Evolutionary conservation across 2,888 invertebrate species (phyloP), one percentile per base, ranked within the genome.

Genomic region (Escarpia spicata): DNA sequence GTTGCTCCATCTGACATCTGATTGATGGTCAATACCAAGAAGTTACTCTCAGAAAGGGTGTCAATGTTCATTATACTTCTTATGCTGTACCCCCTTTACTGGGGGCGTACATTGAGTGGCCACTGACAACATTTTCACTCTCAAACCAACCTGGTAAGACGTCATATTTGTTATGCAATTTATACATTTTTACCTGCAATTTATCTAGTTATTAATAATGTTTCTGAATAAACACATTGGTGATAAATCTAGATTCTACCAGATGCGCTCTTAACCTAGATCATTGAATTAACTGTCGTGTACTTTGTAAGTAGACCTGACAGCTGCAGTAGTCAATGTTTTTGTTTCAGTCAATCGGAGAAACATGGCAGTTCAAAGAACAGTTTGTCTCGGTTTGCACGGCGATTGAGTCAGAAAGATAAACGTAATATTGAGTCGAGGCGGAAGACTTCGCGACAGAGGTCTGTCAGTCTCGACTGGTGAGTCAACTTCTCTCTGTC

Each of bases 381-480:
- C n/a, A 75, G 75, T 75, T 26, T 95, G 37, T 94, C 94, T 92
- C 94, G 94, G 92, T 93, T 95, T 10, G 94, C 95, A 9, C 93
- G 95, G 26, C 93, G 94, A 90, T 93, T 95, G 93, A 95, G 95
- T 93, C 95, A 95, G 92, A 94, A 94, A 91, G 95, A 95, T 92
- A 91, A 60, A 19, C 91, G 93, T n/a, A 91, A 37, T 90, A 92
- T 91, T 10, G 93, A 93, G 31, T 92, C 92, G 52, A 52, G 93
- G 89, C 75, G 93, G 90, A 92, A 92, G 92, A 92, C 94, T 6
- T 94, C 94, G 90, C 93, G 95, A 91, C 95, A 95, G 92, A 94
- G 95, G 91, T 95, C 95, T 10, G 94, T 96, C 92, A 96, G 96
- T 93, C 93, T 95, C n/a, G 96, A 96, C 93, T 95, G 95, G 96